Base-by-base conservation (phyloP, 2,888 invertebrate genomes). In the Diabrotica balteata region DNA sequence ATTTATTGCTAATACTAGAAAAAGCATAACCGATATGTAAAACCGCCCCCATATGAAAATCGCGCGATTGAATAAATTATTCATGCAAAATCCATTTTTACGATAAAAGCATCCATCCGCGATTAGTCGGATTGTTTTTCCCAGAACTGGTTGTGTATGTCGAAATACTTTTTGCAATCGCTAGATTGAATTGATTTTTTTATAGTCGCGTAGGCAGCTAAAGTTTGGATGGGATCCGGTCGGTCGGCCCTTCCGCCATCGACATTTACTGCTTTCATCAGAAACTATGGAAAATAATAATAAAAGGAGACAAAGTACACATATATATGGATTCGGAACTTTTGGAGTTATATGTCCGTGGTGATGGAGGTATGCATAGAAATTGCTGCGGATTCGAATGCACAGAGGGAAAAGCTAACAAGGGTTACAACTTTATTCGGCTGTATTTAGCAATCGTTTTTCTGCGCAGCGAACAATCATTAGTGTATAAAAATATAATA, bases 141-240 rank as follows among this genome's bases (percentile, higher is more conserved):
- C 76, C 64, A 72, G 74, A 77, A 78, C 78, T 77, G 77, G 73
- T 73, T 55, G 55, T 77, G 32, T 32, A 80, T 79, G 79, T 77
- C 44, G 44, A 75, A 80, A 80, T 80, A 77, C 76, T 77, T 55
- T 44, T 44, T 77, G 79, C 77, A 80, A 79, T 79, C 78, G 72
- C 70, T 70, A 79, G 76, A 80, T 80, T 80, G 80, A 80, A 80
- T 80, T 80, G 80, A 80, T 78, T 78, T 78, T 78, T 77, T 74
- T 77, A 76, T 76, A 66, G 73, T 73, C 68, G 65, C 57, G 66
- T 65, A 44, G 59, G 32, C 64, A 62, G 68, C 64, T 67, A 68
- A 73, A 67, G 63, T 74, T 72, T 55, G 66, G 68, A 72, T 71
- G 67, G 66, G 59, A 45, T 45, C 11, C 17, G 55, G 53, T 62